These are phyloP conservation scores for Drosophila birchii DNA, from an alignment of 2,888 invertebrate genomes.

Conservation along the genomic window DNA sequence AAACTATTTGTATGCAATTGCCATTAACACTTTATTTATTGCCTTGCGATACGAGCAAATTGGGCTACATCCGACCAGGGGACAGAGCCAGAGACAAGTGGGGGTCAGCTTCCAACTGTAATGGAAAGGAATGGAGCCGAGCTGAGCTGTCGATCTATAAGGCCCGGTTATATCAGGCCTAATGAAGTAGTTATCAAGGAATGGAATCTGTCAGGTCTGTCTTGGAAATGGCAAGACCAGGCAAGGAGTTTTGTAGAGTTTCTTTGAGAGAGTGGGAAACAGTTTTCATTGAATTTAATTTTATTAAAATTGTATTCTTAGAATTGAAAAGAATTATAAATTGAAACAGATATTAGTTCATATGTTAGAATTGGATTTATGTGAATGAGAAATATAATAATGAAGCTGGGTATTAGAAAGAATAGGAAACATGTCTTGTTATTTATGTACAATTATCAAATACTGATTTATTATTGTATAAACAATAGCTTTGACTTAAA, in stretches of 20 bases:
- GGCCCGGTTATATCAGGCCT: conserved; percentile 46
- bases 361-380: neutral
- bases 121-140: conserved; percentile 33
- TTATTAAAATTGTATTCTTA: neutral
- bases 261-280: conserved; percentile 13
- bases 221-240: conserved; percentile 33
- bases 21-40: conserved; percentile 83
- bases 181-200: conserved; percentile 70
- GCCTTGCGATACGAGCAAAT: conserved; percentile 51
- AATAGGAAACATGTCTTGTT: too few species aligned
- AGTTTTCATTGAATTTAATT: conserved; percentile 37
- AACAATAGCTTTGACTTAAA: too few species aligned
- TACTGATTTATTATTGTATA: too few species aligned
- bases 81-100: neutral
- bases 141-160: conserved; percentile 26
- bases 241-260: neutral
- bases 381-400: neutral
- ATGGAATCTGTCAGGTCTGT: conserved; percentile 44
- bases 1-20: conserved; percentile 81
- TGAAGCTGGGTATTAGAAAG: neutral
- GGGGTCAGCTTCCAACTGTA: conserved; percentile 22
- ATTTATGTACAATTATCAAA: neutral
- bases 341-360: too few species aligned
- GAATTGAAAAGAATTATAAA: neutral
- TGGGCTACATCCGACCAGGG: conserved; percentile 25